phyloP scores from a whole-genome alignment of 1,140 invertebrate species.

The Drosophila miranda region DNA sequence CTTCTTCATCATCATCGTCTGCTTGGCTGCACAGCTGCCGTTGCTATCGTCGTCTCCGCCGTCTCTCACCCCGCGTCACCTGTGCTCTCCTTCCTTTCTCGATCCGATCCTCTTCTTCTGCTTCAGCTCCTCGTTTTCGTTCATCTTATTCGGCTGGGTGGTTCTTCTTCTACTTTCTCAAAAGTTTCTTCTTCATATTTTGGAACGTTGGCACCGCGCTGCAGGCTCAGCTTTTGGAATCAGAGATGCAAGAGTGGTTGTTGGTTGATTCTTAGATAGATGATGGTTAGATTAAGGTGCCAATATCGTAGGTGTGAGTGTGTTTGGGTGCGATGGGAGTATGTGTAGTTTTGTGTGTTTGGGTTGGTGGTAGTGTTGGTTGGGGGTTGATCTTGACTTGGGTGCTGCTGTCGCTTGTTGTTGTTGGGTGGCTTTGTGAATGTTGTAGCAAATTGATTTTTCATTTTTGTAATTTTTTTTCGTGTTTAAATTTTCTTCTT shows the following conservation, averaged over 20 bases:
- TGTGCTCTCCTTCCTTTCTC: slow-evolving; percentile 7
- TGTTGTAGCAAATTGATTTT: slow-evolving; percentile 69
- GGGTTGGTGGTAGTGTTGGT: slow-evolving; percentile 17
- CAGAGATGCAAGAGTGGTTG: slow-evolving; percentile 58
- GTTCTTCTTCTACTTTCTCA: slow-evolving; percentile 33
- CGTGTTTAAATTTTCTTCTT: slow-evolving; percentile 61
- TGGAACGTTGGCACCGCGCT: slow-evolving; percentile 61
- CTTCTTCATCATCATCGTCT: slow-evolving; percentile 39
- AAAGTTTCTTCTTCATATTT: slow-evolving; percentile 38
- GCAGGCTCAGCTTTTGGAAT: slow-evolving; percentile 78
- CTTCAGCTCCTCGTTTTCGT: slow-evolving; percentile 14
- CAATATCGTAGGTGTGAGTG: slow-evolving; percentile 29
- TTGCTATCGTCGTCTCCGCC: slow-evolving; percentile 32
- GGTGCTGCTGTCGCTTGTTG: slow-evolving; percentile 56
- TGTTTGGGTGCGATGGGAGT: slow-evolving; percentile 19
- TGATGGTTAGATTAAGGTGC: slow-evolving; percentile 15
- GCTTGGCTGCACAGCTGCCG: slow-evolving; percentile 50
- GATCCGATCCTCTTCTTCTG: slow-evolving; percentile 16
- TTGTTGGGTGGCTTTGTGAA: slow-evolving; percentile 62
- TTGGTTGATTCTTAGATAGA: slow-evolving; percentile 65
- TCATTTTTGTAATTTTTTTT: slow-evolving; percentile 59
- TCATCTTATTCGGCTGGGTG: slow-evolving; percentile 32
- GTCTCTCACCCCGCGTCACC: too few relatives aligned
- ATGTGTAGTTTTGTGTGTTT: slow-evolving; percentile 18
- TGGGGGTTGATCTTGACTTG: slow-evolving; percentile 68